phyloP scores from a whole-genome alignment of 2,113 vertebrate species.

The Peromyscus maniculatus region DNA sequence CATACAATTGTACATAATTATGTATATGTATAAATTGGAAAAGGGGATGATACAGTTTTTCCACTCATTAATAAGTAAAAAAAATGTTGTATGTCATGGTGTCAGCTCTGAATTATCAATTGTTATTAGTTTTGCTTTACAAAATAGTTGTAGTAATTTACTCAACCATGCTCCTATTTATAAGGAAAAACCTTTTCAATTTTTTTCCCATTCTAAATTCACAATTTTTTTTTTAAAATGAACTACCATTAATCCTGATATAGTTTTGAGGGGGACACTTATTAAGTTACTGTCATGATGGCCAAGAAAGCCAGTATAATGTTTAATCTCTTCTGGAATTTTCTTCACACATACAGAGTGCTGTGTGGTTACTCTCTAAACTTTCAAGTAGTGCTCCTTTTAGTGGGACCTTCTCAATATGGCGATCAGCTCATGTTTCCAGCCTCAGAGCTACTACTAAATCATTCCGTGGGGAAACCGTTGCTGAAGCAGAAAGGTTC shows the following conservation, averaged over 20 bases:
- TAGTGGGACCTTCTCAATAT: conserved; percentile 68
- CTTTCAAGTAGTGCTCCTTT: background rate
- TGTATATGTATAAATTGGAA: background rate
- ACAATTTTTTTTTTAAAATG: background rate
- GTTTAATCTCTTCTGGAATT: conserved; percentile 8
- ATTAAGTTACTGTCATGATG: conserved; percentile 21
- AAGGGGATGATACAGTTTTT: background rate
- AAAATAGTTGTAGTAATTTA: background rate
- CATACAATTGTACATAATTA: background rate
- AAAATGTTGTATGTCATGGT: background rate
- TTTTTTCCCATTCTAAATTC: background rate
- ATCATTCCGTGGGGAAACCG: conserved; percentile 36
- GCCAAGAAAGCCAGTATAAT: conserved; percentile 24
- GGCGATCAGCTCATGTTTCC: conserved; percentile 64
- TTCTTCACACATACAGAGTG: background rate
- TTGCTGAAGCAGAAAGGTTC: conserved; percentile 50
- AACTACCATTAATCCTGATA: background rate
- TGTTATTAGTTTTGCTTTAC: conserved; percentile 7
- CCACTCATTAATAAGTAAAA: background rate
- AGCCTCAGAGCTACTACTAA: conserved; percentile 44
- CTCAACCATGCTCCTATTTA: background rate
- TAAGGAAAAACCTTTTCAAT: background rate
- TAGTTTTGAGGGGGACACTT: background rate
- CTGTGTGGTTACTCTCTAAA: background rate
- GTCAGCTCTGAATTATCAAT: conserved; percentile 26